phyloP scores from a whole-genome alignment of 1,140 invertebrate genomes.

The Chironomus tepperi region DNA sequence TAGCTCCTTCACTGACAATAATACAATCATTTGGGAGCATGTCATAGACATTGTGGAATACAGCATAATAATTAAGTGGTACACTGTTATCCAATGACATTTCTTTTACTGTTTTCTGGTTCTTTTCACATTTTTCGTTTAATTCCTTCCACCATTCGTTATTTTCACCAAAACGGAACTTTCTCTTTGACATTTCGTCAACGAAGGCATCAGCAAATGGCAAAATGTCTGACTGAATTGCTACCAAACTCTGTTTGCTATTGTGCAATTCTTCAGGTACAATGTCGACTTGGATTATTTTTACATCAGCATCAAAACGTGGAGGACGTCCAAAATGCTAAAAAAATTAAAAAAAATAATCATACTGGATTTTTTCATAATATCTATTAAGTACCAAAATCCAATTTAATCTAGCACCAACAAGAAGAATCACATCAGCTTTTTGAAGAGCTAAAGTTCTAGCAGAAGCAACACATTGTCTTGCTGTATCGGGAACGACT shows the following conservation, averaged over 20 bases:
- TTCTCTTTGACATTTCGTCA: slow-evolving; percentile 45
- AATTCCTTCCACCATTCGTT: slow-evolving; percentile 50
- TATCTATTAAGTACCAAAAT: slow-evolving; percentile 58
- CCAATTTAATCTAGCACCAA: slow-evolving; percentile 93
- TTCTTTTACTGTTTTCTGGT: slow-evolving; percentile 49
- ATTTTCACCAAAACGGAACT: slow-evolving; percentile 42
- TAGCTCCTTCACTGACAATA: slow-evolving; percentile 95
- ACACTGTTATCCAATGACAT: slow-evolving; percentile 49
- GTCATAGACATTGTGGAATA: slow-evolving; percentile 71
- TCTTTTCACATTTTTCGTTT: slow-evolving; percentile 50
- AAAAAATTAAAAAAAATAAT: not conserved
- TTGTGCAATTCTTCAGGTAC: slow-evolving; percentile 87
- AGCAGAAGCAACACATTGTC: slow-evolving; percentile 71
- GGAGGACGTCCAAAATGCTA: slow-evolving; percentile 85
- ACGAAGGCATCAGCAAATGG: slow-evolving; percentile 55
- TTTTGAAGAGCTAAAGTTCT: slow-evolving; percentile 76
- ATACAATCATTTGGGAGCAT: slow-evolving; percentile 71
- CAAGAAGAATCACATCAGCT: slow-evolving; percentile 78
- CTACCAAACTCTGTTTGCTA: slow-evolving; percentile 62
- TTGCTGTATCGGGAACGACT: slow-evolving; percentile 73
- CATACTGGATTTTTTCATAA: not conserved
- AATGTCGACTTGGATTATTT: slow-evolving; percentile 90
- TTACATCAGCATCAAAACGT: slow-evolving; percentile 69
- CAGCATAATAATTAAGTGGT: slow-evolving; percentile 90
- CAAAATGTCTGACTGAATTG: slow-evolving; percentile 71